phyloP scores from a whole-genome alignment of 2,113 vertebrate species.

The Eublepharis macularius region DNA sequence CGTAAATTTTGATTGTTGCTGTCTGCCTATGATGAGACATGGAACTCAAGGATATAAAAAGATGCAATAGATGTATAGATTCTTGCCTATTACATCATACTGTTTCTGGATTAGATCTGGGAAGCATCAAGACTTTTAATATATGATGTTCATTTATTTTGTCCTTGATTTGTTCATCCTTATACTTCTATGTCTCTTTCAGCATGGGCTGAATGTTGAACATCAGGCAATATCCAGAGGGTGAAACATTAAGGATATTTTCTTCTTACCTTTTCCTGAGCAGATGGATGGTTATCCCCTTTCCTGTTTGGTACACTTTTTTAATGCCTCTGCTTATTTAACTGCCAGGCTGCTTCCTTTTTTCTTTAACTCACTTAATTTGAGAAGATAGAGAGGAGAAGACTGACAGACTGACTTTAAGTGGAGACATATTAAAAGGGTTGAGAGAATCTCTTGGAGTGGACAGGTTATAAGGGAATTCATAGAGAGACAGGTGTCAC shows the following conservation, averaged over 20 bases:
- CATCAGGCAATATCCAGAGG: not conserved
- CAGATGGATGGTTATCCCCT: not conserved
- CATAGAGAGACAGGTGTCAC: not conserved
- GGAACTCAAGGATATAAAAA: no score
- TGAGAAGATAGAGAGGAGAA: not conserved
- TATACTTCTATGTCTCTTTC: not conserved
- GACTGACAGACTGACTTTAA: not conserved
- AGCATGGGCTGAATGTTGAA: not conserved
- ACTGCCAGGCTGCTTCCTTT: not conserved
- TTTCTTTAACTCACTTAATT: not conserved
- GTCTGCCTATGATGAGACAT: no score
- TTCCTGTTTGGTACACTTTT: not conserved
- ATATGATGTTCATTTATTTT: not conserved
- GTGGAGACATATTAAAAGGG: not conserved
- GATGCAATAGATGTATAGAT: not conserved
- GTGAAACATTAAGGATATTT: not conserved
- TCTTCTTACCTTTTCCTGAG: not conserved
- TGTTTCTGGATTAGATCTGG: not conserved
- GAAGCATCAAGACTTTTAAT: not conserved
- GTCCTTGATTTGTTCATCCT: not conserved
- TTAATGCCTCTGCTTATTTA: not conserved
- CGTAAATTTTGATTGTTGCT: no score
- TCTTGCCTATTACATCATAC: not conserved
- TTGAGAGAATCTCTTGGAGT: not conserved
- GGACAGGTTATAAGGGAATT: not conserved